Conservation (phyloP, 2,113 vertebrate species). For the Neomonachus schauinslandi region DNA sequence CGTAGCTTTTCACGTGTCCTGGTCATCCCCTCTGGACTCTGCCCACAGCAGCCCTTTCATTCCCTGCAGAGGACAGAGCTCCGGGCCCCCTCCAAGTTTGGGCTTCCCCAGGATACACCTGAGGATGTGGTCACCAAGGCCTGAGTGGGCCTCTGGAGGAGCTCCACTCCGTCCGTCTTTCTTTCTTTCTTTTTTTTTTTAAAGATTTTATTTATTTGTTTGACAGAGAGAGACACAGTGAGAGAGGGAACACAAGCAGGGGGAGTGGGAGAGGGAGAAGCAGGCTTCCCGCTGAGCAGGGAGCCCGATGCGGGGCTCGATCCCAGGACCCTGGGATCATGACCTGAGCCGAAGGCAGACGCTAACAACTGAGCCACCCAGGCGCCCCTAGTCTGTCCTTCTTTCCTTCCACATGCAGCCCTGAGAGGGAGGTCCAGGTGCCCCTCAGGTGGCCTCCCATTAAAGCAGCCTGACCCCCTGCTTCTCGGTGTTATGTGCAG, state of each 20-base stretch:
- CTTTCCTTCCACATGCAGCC: not conserved
- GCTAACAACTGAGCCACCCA: too few species aligned
- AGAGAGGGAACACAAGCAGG: too few species aligned
- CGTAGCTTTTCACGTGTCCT: rapidly evolving
- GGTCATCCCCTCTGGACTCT: not conserved
- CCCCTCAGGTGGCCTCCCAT: not conserved
- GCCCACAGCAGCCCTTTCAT: not conserved
- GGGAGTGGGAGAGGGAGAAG: too few species aligned
- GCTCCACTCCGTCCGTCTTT: not conserved
- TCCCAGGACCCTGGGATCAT: too few species aligned
- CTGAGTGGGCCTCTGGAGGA: not conserved
- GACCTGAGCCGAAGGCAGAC: too few species aligned
- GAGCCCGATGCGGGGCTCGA: too few species aligned
- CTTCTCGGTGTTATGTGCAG: rapidly evolving
- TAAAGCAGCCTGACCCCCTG: not conserved
- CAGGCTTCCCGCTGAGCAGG: too few species aligned
- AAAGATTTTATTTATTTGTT: too few species aligned
- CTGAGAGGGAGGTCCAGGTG: not conserved
- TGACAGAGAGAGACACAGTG: too few species aligned
- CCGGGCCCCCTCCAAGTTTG: not conserved
- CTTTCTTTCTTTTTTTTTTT: not conserved
- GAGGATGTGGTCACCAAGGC: not conserved
- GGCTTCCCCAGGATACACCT: rapidly evolving
- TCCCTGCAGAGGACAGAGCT: not conserved
- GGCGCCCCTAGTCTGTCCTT: not conserved